These are phyloP conservation scores for Capromys pilorides DNA, from an alignment of 2,797 vertebrate genomes.

Conservation along the genomic window DNA sequence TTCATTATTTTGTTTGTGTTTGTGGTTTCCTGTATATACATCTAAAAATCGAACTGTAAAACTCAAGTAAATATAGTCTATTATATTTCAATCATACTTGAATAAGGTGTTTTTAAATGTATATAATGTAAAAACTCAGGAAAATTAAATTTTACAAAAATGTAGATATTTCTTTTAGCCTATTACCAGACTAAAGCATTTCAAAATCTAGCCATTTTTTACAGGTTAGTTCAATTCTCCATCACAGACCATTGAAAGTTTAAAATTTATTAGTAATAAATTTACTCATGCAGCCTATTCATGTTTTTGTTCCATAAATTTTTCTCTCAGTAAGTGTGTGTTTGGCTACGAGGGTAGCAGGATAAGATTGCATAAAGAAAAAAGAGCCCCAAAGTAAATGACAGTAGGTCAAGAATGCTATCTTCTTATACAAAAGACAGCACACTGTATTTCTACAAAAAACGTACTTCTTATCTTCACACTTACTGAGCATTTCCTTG, in stretches of 20 bases:
- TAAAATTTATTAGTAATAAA: constrained; percentile 56
- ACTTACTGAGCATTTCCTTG: constrained; percentile 21
- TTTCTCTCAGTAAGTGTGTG: not conserved
- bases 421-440: constrained; percentile 43
- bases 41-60: not conserved
- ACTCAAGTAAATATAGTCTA: constrained; percentile 14
- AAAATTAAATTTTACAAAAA: constrained; percentile 31
- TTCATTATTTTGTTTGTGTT: not conserved
- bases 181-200: constrained; percentile 22
- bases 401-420: not conserved
- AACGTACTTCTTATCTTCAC: not conserved
- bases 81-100: not conserved
- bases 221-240: constrained; percentile 11
- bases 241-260: constrained; percentile 30
- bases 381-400: constrained; percentile 47
- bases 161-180: constrained; percentile 35
- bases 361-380: not conserved
- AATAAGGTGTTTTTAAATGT: not conserved
- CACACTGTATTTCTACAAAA: constrained; percentile 34
- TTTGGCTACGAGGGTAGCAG: not conserved
- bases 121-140: constrained; percentile 18
- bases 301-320: constrained; percentile 3
- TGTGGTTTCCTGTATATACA: not conserved
- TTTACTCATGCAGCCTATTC: not conserved
- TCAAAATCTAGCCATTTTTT: constrained; percentile 35